phyloP scores from a whole-genome alignment of 2,113 vertebrate genomes.

The Irena cyanogastra region DNA sequence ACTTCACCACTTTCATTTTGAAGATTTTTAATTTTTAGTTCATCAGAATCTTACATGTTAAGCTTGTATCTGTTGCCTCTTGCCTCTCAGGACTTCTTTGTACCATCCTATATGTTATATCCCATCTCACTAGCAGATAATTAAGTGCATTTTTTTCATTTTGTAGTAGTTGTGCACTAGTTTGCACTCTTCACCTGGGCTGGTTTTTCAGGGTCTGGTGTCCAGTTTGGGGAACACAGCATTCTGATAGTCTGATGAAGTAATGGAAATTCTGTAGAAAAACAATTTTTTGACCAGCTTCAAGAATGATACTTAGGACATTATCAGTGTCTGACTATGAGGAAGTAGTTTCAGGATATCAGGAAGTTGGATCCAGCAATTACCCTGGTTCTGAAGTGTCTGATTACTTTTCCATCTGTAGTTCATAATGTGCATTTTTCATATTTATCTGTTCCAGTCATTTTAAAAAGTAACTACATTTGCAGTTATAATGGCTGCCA shows the following conservation, averaged over 20 bases:
- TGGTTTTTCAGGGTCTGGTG: not conserved
- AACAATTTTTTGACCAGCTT: not conserved
- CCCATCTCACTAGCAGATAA: not conserved
- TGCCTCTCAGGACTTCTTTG: not conserved
- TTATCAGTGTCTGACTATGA: not conserved
- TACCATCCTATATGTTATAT: not conserved
- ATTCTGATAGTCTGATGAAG: not conserved
- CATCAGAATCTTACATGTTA: not conserved
- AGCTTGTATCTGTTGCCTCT: not conserved
- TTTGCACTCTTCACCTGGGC: not conserved
- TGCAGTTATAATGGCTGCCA: not conserved
- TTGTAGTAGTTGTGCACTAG: not conserved
- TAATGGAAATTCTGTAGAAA: not conserved
- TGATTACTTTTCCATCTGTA: not conserved
- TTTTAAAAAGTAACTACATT: not conserved
- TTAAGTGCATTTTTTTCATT: not conserved
- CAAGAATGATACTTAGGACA: not conserved
- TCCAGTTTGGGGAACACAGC: not conserved
- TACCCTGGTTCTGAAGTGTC: not conserved
- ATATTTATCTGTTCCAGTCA: not conserved
- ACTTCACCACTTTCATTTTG: not conserved
- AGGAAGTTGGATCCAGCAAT: not conserved
- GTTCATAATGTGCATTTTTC: not conserved
- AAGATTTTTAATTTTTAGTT: not conserved
- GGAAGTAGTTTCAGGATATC: not conserved